phyloP scores from a whole-genome alignment of 2,888 invertebrate genomes.

The Acanthosepion pharaonis region DNA sequence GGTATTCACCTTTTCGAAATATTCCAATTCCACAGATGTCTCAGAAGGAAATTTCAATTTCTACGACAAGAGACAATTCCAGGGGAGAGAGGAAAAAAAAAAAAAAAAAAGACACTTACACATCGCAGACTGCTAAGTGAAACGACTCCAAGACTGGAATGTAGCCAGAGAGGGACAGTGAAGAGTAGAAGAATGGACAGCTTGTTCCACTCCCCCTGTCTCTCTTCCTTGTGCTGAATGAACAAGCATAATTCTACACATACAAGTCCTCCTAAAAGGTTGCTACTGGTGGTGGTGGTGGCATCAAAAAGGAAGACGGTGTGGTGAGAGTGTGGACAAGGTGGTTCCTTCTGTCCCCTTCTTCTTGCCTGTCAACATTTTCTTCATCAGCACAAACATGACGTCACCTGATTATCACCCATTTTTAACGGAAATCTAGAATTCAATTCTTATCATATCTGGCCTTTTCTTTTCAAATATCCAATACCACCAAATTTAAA shows the following conservation, averaged over 20 bases:
- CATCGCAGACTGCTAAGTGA: not conserved
- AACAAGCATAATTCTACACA: too few relatives aligned
- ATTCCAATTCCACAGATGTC: not conserved
- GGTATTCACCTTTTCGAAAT: not conserved
- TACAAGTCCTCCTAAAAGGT: too few relatives aligned
- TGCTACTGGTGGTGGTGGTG: too few relatives aligned
- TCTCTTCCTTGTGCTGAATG: not conserved
- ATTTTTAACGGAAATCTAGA: too few relatives aligned
- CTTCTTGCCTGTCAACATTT: too few relatives aligned
- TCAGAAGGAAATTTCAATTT: not conserved
- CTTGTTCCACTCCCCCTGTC: not conserved
- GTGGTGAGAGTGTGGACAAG: too few relatives aligned
- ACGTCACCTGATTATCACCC: too few relatives aligned
- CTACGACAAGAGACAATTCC: not conserved
- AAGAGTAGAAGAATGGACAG: not conserved
- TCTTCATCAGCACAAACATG: too few relatives aligned
- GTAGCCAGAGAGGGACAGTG: not conserved
- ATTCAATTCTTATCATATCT: not conserved
- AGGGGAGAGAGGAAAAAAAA: not conserved
- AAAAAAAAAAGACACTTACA: not conserved
- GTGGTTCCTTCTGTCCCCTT: too few relatives aligned
- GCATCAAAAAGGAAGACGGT: too few relatives aligned
- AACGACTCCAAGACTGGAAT: not conserved
- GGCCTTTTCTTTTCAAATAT: not conserved
- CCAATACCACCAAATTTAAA: too few relatives aligned